A percentile compares a stretch with the other conserved stretches of the same genome.
These are phyloP conservation scores for Acanthaster planci DNA, from an alignment of 35 echinoderm and acorn worm species.

Conservation along the genomic window DNA sequence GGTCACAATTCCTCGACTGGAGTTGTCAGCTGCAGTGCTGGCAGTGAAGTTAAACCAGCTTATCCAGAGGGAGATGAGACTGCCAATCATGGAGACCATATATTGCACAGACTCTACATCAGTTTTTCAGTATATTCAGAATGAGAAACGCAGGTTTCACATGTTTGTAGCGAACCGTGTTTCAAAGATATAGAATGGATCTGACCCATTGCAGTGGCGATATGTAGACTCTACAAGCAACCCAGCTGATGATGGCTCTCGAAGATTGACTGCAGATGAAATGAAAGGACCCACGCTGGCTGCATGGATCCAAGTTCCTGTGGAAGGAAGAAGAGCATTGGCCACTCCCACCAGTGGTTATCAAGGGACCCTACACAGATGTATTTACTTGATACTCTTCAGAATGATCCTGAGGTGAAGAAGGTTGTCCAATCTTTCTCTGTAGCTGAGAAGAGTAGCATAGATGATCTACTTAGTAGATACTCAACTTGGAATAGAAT, in stretches of 20 bases:
- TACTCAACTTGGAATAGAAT: conserved; percentile 27
- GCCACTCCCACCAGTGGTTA: conserved; percentile 11
- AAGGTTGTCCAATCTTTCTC: background rate
- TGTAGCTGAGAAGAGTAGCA: background rate
- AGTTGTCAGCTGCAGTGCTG: conserved; percentile 52
- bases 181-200: conserved; percentile 14
- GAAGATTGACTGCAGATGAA: conserved; percentile 38
- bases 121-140: conserved; percentile 57
- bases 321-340: too few species aligned
- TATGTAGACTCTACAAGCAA: conserved; percentile 51
- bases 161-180: conserved; percentile 60
- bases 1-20: conserved; percentile 59
- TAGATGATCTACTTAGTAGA: background rate
- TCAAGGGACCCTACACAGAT: too few species aligned
- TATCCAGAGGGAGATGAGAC: conserved; percentile 34
- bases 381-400: background rate
- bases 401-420: background rate
- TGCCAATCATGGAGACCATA: background rate
- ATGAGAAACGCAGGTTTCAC: conserved; percentile 41
- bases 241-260: conserved; percentile 65
- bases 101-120: conserved; percentile 74
- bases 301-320: conserved; percentile 55
- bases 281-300: conserved; percentile 39
- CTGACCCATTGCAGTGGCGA: conserved; percentile 41
- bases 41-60: conserved; percentile 20